Evolutionary conservation across 2,888 invertebrate species (phyloP).

Genomic region (Luffia ferchaultella): DNA sequence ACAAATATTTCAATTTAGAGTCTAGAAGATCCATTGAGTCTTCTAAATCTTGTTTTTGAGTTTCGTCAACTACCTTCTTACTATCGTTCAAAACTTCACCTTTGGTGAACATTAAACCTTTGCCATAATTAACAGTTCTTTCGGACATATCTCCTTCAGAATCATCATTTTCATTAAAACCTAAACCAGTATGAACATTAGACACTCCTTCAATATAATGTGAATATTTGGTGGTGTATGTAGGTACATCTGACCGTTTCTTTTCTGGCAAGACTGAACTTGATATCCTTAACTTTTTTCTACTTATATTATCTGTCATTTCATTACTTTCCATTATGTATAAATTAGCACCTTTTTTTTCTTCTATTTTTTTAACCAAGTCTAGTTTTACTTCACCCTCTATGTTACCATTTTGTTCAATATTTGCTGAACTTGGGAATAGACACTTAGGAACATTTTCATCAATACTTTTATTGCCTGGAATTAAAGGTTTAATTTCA

Average conservation of each 20-base stretch:
- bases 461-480: conserved; percentile 27
- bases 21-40: conserved; percentile 45
- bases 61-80: conserved; percentile 33
- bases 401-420: conserved; percentile 20
- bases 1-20: conserved; percentile 61
- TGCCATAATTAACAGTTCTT: conserved; percentile 44
- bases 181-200: conserved; percentile 45
- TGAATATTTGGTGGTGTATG: conserved; percentile 55
- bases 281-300: conserved; percentile 51
- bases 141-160: conserved; percentile 27
- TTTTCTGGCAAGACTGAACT: conserved; percentile 45
- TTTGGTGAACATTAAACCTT: conserved; percentile 56
- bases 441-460: conserved; percentile 15
- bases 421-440: conserved; percentile 25
- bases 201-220: conserved; percentile 51
- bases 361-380: conserved; percentile 17
- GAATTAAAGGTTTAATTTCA: conserved; percentile 24
- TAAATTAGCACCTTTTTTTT: conserved; percentile 43
- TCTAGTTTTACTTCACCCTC: conserved; percentile 20
- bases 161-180: conserved; percentile 21
- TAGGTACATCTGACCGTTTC: conserved; percentile 31
- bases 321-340: conserved; percentile 36
- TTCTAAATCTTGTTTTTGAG: conserved; percentile 22
- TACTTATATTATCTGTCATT: conserved; percentile 26
- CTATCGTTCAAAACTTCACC: conserved; percentile 56